A percentile compares a stretch with the other conserved stretches of the same genome.
Evolutionary conservation across 2,113 vertebrate genomes (phyloP).

Genomic region (Oceanites oceanicus): DNA sequence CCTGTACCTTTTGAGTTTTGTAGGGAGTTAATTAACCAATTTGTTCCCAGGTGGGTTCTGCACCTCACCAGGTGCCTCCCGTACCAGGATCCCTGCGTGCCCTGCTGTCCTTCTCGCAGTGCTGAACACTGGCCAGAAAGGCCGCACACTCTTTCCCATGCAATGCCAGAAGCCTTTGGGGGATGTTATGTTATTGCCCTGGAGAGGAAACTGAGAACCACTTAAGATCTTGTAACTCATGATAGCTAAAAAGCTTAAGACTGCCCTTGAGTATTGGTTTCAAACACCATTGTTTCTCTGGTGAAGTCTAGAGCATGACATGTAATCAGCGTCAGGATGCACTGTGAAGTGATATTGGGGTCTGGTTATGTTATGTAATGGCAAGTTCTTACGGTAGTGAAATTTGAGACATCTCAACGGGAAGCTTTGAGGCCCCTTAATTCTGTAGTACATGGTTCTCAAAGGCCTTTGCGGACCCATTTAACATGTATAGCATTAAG

Average conservation of each 20-base stretch:
- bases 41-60: background rate
- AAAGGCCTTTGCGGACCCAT: slow-evolving; percentile 16
- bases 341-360: background rate
- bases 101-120: background rate
- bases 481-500: slow-evolving; percentile 3
- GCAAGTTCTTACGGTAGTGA: slow-evolving; percentile 15
- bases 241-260: slow-evolving; percentile 12
- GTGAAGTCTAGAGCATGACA: background rate
- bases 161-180: background rate
- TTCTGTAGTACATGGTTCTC: slow-evolving; percentile 21
- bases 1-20: background rate
- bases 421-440: slow-evolving; percentile 17
- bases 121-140: background rate
- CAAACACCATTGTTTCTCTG: background rate
- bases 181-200: background rate
- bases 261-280: slow-evolving; percentile 21
- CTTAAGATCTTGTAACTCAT: background rate
- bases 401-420: slow-evolving; percentile 42
- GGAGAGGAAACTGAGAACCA: slow-evolving; percentile 44
- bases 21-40: background rate
- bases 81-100: accelerated
- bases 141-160: background rate
- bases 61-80: background rate
- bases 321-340: slow-evolving; percentile 24
- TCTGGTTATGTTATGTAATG: slow-evolving; percentile 27